Conservation (phyloP, 2,113 vertebrate species). For the Carassius gibelio region DNA sequence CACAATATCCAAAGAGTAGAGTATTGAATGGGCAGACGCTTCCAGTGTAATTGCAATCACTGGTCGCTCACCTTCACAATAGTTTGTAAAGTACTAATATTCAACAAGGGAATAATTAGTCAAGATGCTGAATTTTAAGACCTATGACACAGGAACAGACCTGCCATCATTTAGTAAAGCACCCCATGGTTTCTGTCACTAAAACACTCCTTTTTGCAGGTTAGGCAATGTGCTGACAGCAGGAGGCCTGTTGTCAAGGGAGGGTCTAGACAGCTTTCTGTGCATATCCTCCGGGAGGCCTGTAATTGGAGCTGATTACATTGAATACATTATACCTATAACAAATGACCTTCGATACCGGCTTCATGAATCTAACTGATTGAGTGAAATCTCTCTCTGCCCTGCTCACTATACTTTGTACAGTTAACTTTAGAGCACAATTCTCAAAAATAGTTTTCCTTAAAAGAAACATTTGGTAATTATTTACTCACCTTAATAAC, state of each 20-base stretch:
- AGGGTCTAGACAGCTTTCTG: conserved; percentile 50
- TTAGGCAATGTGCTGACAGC: conserved; percentile 39
- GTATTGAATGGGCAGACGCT: background rate
- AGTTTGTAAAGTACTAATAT: conserved; percentile 2
- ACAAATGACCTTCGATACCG: conserved; percentile 58
- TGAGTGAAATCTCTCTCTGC: conserved; percentile 37
- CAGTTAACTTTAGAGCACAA: background rate
- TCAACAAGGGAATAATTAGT: conserved; percentile 33
- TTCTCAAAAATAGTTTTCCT: background rate
- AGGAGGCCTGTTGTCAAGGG: conserved; percentile 32
- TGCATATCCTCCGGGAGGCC: conserved; percentile 41
- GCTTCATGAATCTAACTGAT: conserved; percentile 64
- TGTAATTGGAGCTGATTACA: conserved; percentile 64
- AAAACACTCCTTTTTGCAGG: conserved; percentile 1
- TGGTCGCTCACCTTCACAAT: background rate
- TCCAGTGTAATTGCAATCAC: conserved; percentile 1
- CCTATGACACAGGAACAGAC: conserved; percentile 8
- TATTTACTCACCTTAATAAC: background rate
- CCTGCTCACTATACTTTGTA: background rate
- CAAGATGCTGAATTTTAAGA: background rate
- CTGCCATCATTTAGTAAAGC: conserved; percentile 16
- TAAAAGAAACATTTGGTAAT: background rate
- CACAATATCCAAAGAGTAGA: background rate
- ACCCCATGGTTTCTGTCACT: conserved; percentile 13
- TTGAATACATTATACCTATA: conserved; percentile 60